Evolutionary conservation across 2,113 vertebrate species (phyloP).

Genomic region (Coptodon bakossiorum): DNA sequence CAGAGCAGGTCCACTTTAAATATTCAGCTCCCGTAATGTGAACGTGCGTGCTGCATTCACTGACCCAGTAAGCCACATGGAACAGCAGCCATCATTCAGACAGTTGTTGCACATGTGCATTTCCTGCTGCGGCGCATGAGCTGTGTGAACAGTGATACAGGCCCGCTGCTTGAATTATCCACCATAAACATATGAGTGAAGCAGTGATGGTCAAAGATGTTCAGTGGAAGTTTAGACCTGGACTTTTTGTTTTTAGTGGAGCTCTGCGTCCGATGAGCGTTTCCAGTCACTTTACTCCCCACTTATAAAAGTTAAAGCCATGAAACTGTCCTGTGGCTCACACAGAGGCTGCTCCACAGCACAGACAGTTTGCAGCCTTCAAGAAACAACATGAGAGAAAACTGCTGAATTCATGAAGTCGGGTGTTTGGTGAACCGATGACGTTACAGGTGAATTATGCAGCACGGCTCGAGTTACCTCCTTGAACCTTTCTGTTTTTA

Average conservation of each 20-base stretch:
- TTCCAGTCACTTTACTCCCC: accelerated
- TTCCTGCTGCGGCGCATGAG: background rate
- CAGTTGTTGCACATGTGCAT: background rate
- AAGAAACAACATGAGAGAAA: background rate
- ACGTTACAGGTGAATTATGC: background rate
- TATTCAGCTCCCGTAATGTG: background rate
- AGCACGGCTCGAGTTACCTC: accelerated
- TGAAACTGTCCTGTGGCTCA: accelerated
- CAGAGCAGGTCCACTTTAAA: accelerated
- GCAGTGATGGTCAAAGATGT: accelerated
- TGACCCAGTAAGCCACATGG: background rate
- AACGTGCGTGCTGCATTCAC: background rate
- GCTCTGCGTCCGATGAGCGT: accelerated
- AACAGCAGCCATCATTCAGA: background rate
- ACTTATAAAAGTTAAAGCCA: accelerated
- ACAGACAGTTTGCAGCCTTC: background rate
- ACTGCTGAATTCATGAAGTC: background rate
- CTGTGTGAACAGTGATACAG: accelerated
- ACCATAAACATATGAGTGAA: background rate
- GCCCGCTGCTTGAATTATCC: background rate
- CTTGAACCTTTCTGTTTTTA: accelerated
- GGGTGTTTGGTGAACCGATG: background rate
- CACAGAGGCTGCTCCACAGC: background rate
- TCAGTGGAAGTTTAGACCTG: background rate
- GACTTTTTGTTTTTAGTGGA: accelerated